A percentile compares a stretch with the other conserved stretches of the same genome.
phyloP scores from a whole-genome alignment of 1,140 invertebrate species.

The Drosophila subpulchrella region DNA sequence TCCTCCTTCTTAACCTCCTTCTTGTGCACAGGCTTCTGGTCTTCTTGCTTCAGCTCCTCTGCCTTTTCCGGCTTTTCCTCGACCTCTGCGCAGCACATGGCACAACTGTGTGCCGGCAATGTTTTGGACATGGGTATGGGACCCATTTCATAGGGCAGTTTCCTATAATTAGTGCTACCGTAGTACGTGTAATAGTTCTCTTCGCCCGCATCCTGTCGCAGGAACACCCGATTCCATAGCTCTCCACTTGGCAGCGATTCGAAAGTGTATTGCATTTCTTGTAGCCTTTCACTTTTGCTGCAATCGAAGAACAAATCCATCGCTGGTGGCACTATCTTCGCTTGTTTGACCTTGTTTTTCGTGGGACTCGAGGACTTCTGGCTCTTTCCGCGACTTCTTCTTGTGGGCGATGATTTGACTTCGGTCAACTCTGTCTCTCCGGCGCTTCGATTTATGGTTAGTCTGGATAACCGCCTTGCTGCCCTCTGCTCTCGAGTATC shows the following conservation, averaged over 20 bases:
- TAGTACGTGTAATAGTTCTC: conserved; percentile 85
- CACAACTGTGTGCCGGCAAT: conserved; percentile 65
- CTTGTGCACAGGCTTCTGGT: conserved; percentile 18
- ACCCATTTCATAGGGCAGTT: conserved; percentile 91
- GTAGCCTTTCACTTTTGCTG: conserved; percentile 80
- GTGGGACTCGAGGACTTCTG: conserved; percentile 24
- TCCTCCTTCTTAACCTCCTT: conserved; percentile 38
- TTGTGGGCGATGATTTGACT: conserved; percentile 13
- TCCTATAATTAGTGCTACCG: conserved; percentile 85
- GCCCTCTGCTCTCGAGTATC: conserved; percentile 62
- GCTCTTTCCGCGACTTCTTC: conserved; percentile 10
- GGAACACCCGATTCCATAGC: conserved; percentile 91
- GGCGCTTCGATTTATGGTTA: conserved; percentile 54
- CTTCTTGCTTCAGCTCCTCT: conserved; percentile 18
- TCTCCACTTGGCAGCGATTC: conserved; percentile 89
- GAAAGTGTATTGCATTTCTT: conserved; percentile 90
- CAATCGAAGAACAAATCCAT: conserved; percentile 63
- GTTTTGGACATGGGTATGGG: conserved; percentile 86
- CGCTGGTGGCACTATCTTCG: conserved; percentile 5
- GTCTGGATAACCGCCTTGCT: conserved; percentile 44
- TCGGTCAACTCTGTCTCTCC: conserved; percentile 22
- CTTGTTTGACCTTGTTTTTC: conserved; percentile 19
- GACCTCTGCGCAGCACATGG: conserved; percentile 56
- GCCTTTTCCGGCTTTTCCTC: conserved; percentile 4
- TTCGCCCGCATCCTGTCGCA: conserved; percentile 89